Evolutionary conservation across 2,888 invertebrate species (phyloP).

Genomic region (Ichneumoninae sp.): DNA sequence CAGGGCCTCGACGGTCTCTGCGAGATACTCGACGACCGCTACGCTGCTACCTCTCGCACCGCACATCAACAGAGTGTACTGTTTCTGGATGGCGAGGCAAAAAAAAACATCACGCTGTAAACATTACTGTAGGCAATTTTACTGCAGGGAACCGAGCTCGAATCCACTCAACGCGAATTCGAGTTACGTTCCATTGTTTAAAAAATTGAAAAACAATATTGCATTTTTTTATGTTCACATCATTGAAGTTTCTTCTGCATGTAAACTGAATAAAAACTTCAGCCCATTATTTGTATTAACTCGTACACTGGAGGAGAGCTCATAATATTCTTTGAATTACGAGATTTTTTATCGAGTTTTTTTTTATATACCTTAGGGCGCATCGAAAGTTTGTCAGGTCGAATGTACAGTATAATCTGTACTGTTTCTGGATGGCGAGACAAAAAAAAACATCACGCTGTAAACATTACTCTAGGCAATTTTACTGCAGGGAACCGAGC

Average conservation of each 20-base stretch:
- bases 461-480: too few relatives aligned
- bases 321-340: background rate
- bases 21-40: constrained; percentile 86
- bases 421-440: too few relatives aligned
- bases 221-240: too few relatives aligned
- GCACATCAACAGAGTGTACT: constrained; percentile 91
- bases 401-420: background rate
- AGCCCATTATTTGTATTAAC: too few relatives aligned
- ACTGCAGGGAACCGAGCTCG: too few relatives aligned
- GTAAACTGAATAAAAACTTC: too few relatives aligned
- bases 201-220: too few relatives aligned
- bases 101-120: background rate
- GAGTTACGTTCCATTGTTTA: too few relatives aligned
- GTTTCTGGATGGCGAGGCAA: constrained; percentile 86
- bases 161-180: too few relatives aligned
- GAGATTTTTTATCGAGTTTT: background rate
- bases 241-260: too few relatives aligned
- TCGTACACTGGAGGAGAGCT: background rate
- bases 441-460: too few relatives aligned
- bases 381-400: background rate
- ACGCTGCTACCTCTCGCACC: constrained; percentile 90
- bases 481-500: too few relatives aligned
- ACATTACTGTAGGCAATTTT: background rate
- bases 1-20: constrained; percentile 88
- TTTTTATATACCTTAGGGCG: background rate